Base-by-base conservation (phyloP, 2,888 invertebrate genomes). In the Tenthredo livida region DNA sequence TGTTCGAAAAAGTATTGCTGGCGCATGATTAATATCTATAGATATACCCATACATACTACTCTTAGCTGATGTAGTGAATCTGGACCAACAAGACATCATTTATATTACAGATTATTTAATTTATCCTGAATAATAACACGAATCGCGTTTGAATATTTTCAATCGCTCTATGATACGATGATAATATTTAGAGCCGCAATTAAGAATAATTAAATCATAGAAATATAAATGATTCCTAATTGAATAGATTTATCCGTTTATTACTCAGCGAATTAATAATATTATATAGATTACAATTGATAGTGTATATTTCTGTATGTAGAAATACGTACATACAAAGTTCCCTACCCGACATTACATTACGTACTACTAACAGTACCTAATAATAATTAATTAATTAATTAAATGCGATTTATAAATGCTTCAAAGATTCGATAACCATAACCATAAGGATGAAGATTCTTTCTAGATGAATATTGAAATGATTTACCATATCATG, bases 1-100 rank as follows among this genome's bases (percentile, higher is more conserved):
- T 40, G 72, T n/a, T 72, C 72, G n/a, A 40, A 40, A 72, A 72
- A 72, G 40, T 72, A 21, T 37, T 72, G 21, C n/a, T 67, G 12
- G 67, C 72, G 43, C 43, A 72, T 72, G 40, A 72, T 43, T 29
- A 9, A 9, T 43, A 72, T 43, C 15, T 40, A 29, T 29, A 29
- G 29, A 29, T 29, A 29, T 29, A 29, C 29, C 29, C 2, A 29
- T 29, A 72, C 40, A 72, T 72, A 72, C 72, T 72, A 37, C n/a
- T 72, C 72, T 43, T 33, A 9, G 40, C 9, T 40, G 40, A 9
- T 9, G 9, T 9, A 9, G 40, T 40, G 9, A 40, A 40, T 40
- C 9, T 40, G 9, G 40, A 40, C 9, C 40, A 40, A 40, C 9
- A 9, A 40, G 9, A 40, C 0, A 40, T 40, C 40, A 40, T 40